Percentiles rank a stretch among this genome's conserved stretches.
Evolutionary conservation across 2,797 vertebrate genomes (phyloP).

Genomic region (Apogon talboti): DNA sequence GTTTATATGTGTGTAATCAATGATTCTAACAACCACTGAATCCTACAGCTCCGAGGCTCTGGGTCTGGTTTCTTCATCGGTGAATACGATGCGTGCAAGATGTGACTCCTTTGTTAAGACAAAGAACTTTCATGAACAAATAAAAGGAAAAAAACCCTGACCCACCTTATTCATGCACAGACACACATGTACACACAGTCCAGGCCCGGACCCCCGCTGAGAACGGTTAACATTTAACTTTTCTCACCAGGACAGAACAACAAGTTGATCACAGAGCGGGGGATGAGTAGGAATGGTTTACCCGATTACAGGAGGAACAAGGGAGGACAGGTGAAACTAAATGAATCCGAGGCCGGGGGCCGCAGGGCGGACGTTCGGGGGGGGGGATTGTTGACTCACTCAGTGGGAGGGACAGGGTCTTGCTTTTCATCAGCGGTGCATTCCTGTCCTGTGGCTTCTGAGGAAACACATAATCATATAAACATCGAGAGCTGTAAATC

Average conservation of each 20-base stretch:
- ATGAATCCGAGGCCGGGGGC: slow-evolving; percentile 54
- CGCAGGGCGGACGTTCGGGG: slow-evolving; percentile 28
- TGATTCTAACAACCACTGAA: slow-evolving; percentile 7
- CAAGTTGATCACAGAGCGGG: slow-evolving; percentile 4
- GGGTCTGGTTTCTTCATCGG: slow-evolving; percentile 24
- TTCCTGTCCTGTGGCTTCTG: slow-evolving; percentile 90
- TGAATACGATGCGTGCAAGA: too few relatives aligned
- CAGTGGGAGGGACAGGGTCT: slow-evolving; percentile 77
- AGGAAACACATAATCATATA: slow-evolving; percentile 63
- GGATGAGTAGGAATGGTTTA: slow-evolving; percentile 41
- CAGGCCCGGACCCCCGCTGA: slow-evolving; percentile 60
- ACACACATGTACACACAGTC: slow-evolving; percentile 47
- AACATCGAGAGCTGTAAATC: slow-evolving; percentile 41
- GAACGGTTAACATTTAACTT: slow-evolving; percentile 75
- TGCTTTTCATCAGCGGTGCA: slow-evolving; percentile 77
- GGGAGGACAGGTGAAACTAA: slow-evolving; percentile 64
- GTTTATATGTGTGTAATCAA: slow-evolving; percentile 26
- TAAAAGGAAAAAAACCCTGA: slow-evolving; percentile 40
- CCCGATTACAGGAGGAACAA: slow-evolving; percentile 42
- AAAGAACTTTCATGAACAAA: slow-evolving; percentile 3
- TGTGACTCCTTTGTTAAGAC: too few relatives aligned
- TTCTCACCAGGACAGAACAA: slow-evolving; percentile 40
- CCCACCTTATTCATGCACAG: slow-evolving; percentile 25
- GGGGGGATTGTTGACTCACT: slow-evolving; percentile 72
- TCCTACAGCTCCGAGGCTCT: slow-evolving; percentile 28